These are phyloP conservation scores for Hippocampus barbouri DNA, from an alignment of 2,113 vertebrate species.

Conservation along the genomic window DNA sequence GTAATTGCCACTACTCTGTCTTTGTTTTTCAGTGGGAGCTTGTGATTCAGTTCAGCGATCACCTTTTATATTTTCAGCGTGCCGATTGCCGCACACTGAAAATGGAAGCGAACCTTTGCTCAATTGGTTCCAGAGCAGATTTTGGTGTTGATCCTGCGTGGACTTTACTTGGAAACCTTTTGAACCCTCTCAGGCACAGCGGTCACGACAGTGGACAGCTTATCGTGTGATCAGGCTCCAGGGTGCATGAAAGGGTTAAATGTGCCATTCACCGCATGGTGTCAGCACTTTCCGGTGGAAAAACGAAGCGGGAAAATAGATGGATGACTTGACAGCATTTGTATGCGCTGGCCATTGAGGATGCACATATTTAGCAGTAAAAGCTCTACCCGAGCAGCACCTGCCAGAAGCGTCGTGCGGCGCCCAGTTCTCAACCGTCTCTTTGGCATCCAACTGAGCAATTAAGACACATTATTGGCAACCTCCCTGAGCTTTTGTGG, in stretches of 20 bases:
- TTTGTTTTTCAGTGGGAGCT: constrained; percentile 14
- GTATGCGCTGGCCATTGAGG: no score
- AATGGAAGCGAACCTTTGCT: constrained; percentile 35
- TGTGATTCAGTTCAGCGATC: constrained; percentile 34
- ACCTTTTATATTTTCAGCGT: not conserved
- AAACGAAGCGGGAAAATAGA: no score
- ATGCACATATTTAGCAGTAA: constrained; percentile 6
- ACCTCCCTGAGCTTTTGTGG: constrained; percentile 73
- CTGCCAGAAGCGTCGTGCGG: constrained; percentile 66
- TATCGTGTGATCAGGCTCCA: no score
- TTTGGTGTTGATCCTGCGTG: not conserved
- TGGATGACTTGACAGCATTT: no score
- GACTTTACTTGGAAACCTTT: no score
- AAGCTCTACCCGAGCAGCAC: constrained; percentile 51
- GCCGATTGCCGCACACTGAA: constrained; percentile 38
- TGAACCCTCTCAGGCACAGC: no score
- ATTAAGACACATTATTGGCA: constrained; percentile 75
- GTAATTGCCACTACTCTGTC: constrained; percentile 28
- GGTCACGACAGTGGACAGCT: no score
- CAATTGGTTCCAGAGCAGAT: not conserved
- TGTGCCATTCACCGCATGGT: no score
- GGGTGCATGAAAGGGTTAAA: no score
- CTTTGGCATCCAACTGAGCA: constrained; percentile 71
- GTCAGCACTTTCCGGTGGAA: no score
- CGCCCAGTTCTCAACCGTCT: constrained; percentile 56